These are phyloP conservation scores for Pseudopodoces humilis DNA, from an alignment of 2,113 vertebrate genomes.

Conservation along the genomic window DNA sequence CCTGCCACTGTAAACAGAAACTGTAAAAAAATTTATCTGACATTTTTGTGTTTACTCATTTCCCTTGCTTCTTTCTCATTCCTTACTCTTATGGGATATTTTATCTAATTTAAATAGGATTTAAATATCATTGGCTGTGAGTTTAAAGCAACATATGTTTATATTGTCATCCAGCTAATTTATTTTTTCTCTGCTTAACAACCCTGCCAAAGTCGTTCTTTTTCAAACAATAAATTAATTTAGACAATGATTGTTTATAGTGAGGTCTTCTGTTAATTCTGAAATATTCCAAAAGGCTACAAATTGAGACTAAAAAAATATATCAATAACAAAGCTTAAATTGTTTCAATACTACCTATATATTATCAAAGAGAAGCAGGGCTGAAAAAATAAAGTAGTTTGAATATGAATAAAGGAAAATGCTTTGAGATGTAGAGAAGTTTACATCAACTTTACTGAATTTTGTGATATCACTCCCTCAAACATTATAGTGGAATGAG, in stretches of 20 bases:
- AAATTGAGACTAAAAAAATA: background rate
- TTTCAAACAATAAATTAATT: slow-evolving; percentile 42
- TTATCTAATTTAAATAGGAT: slow-evolving; percentile 33
- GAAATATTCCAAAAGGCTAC: background rate
- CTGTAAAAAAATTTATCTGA: slow-evolving; percentile 18
- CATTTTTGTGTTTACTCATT: slow-evolving; percentile 43
- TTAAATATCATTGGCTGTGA: slow-evolving; percentile 50
- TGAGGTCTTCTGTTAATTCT: background rate
- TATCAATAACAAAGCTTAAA: background rate
- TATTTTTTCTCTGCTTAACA: slow-evolving; percentile 28
- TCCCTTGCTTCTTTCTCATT: background rate
- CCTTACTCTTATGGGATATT: slow-evolving; percentile 38
- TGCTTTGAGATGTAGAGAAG: background rate
- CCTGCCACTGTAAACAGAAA: slow-evolving; percentile 27
- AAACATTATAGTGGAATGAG: background rate
- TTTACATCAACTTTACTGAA: accelerated
- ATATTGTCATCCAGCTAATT: slow-evolving; percentile 31
- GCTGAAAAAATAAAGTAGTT: background rate
- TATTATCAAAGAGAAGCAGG: background rate
- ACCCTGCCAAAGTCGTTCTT: slow-evolving; percentile 4
- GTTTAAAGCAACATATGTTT: slow-evolving; percentile 50
- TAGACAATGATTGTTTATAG: background rate
- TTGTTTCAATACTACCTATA: background rate
- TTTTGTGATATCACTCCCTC: background rate
- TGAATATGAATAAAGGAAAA: background rate